Percentiles rank a stretch among this genome's conserved stretches.
Evolutionary conservation across 2,888 invertebrate species (phyloP).

Genomic region (Conchocele bisecta): DNA sequence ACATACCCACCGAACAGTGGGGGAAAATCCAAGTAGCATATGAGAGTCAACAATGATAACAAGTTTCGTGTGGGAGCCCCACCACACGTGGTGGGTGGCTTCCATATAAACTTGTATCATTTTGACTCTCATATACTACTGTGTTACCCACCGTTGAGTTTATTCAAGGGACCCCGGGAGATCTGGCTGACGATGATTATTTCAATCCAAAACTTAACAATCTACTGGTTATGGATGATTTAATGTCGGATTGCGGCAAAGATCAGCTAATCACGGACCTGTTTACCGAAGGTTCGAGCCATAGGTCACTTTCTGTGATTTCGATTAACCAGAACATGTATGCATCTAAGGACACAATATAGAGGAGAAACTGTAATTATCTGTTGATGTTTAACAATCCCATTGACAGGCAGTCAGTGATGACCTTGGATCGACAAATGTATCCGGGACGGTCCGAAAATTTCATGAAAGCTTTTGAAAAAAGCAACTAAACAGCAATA

Average conservation of each 20-base stretch:
- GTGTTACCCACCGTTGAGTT: too few species aligned
- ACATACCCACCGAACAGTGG: too few species aligned
- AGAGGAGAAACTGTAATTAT: constrained; percentile 27
- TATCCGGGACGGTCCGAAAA: too few species aligned
- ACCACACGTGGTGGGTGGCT: too few species aligned
- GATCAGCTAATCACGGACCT: constrained; percentile 29
- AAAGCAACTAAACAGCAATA: too few species aligned
- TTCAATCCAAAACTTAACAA: constrained; percentile 42
- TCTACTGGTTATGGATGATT: constrained; percentile 38
- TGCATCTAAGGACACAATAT: constrained; percentile 18
- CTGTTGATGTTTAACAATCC: constrained; percentile 25
- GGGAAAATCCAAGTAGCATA: too few species aligned
- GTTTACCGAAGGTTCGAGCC: constrained; percentile 36
- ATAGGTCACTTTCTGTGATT: too few species aligned
- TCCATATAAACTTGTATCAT: too few species aligned
- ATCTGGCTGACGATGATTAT: too few species aligned
- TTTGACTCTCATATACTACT: too few species aligned
- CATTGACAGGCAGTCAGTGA: constrained; percentile 12
- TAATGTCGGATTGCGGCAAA: constrained; percentile 22
- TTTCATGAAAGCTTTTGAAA: constrained; percentile 1
- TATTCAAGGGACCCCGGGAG: constrained; percentile 39
- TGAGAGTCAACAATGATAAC: too few species aligned
- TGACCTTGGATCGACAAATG: constrained; percentile 20
- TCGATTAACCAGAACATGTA: constrained; percentile 17
- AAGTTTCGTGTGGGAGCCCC: too few species aligned